Percentiles rank a stretch among this genome's conserved stretches.
These are phyloP conservation scores for Heliconius nattereri DNA, from an alignment of 1,140 invertebrate genomes.

Conservation along the genomic window DNA sequence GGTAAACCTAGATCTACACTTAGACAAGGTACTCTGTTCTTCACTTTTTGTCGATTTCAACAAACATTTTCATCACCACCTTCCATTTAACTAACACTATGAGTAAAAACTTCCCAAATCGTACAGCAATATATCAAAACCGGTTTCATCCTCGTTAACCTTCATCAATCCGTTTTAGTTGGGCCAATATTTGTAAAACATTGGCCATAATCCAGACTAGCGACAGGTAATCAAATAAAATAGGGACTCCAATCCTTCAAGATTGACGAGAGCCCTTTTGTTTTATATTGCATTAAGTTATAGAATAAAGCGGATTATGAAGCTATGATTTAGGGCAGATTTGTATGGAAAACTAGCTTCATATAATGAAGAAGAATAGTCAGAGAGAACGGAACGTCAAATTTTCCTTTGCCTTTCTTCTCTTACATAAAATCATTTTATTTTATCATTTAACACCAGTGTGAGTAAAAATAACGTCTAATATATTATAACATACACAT, in stretches of 20 bases:
- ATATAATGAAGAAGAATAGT: too few relatives aligned
- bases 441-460: too few relatives aligned
- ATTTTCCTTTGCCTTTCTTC: too few relatives aligned
- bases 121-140: not conserved
- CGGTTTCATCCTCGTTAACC: slow-evolving; percentile 31
- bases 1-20: too few relatives aligned
- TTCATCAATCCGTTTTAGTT: slow-evolving; percentile 45
- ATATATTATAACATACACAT: too few relatives aligned
- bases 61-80: not conserved
- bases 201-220: slow-evolving; percentile 53
- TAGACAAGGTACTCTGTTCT: too few relatives aligned
- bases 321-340: not conserved
- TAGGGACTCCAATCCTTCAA: slow-evolving; percentile 51
- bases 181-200: slow-evolving; percentile 61
- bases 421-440: too few relatives aligned
- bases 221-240: slow-evolving; percentile 69
- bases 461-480: too few relatives aligned
- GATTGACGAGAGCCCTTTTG: slow-evolving; percentile 57
- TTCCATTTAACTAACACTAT: not conserved
- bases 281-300: slow-evolving; percentile 37
- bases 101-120: not conserved
- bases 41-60: too few relatives aligned
- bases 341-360: not conserved
- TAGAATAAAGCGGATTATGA: slow-evolving; percentile 25
- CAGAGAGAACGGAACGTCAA: too few relatives aligned